These are phyloP conservation scores for Melipona quadrifasciata DNA, from an alignment of 1,140 invertebrate species.

Conservation along the genomic window DNA sequence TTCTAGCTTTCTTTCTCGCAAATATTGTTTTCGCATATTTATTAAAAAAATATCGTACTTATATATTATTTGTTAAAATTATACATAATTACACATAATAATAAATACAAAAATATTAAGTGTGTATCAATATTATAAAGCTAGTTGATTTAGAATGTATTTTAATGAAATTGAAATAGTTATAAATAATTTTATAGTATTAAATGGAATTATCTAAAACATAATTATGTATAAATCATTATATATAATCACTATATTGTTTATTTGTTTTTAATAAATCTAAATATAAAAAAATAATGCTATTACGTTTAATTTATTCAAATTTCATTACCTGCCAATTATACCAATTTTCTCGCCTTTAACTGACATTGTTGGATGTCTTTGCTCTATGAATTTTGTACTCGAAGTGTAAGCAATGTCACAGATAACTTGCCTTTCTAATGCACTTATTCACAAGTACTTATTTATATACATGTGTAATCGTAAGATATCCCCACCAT, in stretches of 20 bases:
- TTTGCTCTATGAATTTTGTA: background rate
- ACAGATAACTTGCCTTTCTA: background rate
- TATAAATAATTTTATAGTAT: background rate
- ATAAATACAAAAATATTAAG: background rate
- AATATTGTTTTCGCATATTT: background rate
- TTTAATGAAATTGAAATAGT: background rate
- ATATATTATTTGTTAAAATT: background rate
- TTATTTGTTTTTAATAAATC: background rate
- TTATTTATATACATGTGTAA: constrained; percentile 6
- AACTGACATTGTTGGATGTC: constrained; percentile 60
- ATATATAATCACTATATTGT: background rate
- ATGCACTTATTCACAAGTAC: constrained; percentile 7
- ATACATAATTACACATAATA: background rate
- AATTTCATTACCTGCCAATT: constrained; percentile 83
- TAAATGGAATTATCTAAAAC: background rate
- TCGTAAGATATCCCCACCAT: constrained; percentile 31
- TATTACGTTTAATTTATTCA: background rate
- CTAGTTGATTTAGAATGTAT: background rate
- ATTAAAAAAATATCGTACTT: background rate
- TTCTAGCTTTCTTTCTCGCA: background rate
- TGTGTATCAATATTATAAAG: background rate
- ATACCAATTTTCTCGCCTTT: constrained; percentile 86
- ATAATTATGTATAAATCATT: background rate
- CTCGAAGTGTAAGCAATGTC: background rate
- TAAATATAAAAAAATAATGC: background rate